These are phyloP conservation scores for Pseudomyrmex concolor DNA, from an alignment of 1,140 invertebrate species.

Conservation along the genomic window DNA sequence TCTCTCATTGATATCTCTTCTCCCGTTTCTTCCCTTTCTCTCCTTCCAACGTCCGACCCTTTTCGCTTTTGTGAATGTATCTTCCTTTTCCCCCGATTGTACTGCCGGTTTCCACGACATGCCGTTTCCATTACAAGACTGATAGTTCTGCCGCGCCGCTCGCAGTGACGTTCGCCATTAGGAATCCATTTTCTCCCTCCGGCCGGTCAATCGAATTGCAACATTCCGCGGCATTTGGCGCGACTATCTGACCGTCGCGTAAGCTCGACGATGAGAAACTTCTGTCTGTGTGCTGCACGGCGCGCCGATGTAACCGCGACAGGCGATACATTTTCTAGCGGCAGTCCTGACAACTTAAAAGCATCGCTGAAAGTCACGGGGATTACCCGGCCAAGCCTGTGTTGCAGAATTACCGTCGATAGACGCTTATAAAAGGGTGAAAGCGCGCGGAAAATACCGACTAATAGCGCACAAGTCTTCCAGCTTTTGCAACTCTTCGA, in stretches of 20 bases:
- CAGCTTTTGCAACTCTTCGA: neutral
- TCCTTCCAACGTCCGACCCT: neutral
- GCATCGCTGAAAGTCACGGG: slow-evolving; percentile 18
- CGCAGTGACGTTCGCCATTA: slow-evolving; percentile 72
- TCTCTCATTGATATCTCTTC: slow-evolving; percentile 1
- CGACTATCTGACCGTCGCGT: slow-evolving; percentile 58
- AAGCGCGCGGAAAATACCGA: slow-evolving; percentile 7
- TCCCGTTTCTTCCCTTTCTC: neutral
- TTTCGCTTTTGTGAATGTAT: slow-evolving; percentile 43
- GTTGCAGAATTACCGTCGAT: slow-evolving; percentile 16
- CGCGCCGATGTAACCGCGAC: neutral
- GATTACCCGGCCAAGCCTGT: slow-evolving; percentile 2
- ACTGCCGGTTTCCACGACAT: slow-evolving; percentile 67
- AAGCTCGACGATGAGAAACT: slow-evolving; percentile 55
- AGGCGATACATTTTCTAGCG: slow-evolving; percentile 33
- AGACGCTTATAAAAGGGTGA: neutral
- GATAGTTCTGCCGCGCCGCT: slow-evolving; percentile 74
- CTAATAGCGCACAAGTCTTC: neutral
- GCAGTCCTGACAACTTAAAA: slow-evolving; percentile 33
- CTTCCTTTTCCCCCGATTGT: slow-evolving; percentile 43
- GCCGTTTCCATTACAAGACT: slow-evolving; percentile 81
- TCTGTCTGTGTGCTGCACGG: slow-evolving; percentile 50
- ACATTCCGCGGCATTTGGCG: slow-evolving; percentile 49
- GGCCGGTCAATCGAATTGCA: slow-evolving; percentile 53
- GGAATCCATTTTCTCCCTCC: slow-evolving; percentile 76